These are phyloP conservation scores for Scolopax rusticola DNA, from an alignment of 2,797 vertebrate species.

Conservation along the genomic window DNA sequence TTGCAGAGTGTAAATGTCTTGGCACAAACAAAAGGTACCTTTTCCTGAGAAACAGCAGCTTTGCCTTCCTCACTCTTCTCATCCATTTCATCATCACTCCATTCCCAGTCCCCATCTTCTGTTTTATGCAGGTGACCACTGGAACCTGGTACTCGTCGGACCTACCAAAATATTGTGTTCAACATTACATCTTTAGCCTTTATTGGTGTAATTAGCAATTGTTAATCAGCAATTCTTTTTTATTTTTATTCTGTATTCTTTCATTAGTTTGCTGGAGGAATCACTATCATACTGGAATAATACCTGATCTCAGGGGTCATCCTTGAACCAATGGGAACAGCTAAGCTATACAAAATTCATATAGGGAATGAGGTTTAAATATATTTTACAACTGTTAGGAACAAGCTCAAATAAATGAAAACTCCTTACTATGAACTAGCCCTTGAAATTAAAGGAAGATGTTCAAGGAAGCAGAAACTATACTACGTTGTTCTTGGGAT, in stretches of 20 bases:
- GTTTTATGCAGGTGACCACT: conserved; percentile 98
- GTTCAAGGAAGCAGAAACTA: not conserved
- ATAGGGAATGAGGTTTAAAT: rapidly evolving
- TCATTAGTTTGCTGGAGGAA: not conserved
- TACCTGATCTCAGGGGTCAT: not conserved
- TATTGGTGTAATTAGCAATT: not conserved
- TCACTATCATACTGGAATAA: not conserved
- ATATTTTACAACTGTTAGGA: not conserved
- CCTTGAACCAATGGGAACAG: not conserved
- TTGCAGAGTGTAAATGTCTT: not conserved
- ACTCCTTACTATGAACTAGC: not conserved
- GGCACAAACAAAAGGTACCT: conserved; percentile 80
- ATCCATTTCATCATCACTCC: conserved; percentile 98
- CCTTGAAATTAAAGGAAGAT: not conserved
- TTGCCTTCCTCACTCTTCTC: conserved; percentile 94
- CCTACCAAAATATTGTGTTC: conserved; percentile 77
- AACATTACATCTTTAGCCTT: not conserved
- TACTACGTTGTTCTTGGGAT: not conserved
- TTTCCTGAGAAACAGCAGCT: conserved; percentile 91
- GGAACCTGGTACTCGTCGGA: conserved; percentile 94
- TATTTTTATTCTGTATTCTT: not conserved
- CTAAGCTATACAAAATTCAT: not conserved
- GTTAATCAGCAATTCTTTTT: not conserved
- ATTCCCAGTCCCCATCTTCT: conserved; percentile 98
- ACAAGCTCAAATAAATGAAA: not conserved